These are phyloP conservation scores for Philonicus albiceps DNA, from an alignment of 2,888 invertebrate genomes.

Conservation along the genomic window DNA sequence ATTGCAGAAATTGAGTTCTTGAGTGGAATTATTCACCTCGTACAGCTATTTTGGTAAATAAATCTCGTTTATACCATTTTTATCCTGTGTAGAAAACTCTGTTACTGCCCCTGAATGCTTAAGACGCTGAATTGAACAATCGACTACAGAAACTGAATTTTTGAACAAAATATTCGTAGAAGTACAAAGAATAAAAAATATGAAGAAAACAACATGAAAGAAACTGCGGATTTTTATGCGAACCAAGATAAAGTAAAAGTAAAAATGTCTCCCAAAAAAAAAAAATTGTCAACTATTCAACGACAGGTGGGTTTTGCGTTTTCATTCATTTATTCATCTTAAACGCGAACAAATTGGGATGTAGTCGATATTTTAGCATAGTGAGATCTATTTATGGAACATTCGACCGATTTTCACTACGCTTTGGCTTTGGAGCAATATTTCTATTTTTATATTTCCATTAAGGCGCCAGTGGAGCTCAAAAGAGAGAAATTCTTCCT, in stretches of 20 bases:
- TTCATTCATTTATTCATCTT: background rate
- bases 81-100: too few relatives aligned
- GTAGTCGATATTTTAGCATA: background rate
- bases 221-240: too few relatives aligned
- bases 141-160: background rate
- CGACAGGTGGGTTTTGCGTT: background rate
- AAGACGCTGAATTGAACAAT: background rate
- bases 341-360: background rate
- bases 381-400: background rate
- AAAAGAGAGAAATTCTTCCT: background rate
- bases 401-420: background rate
- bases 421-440: background rate
- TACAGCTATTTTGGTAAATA: too few relatives aligned
- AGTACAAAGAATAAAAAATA: too few relatives aligned
- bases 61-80: too few relatives aligned
- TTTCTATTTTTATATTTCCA: background rate
- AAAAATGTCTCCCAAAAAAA: background rate
- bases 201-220: too few relatives aligned
- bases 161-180: background rate
- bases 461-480: background rate
- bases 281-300: background rate
- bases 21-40: too few relatives aligned
- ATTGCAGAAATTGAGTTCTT: too few relatives aligned
- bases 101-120: background rate
- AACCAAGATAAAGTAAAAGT: background rate